Conservation (phyloP, 2,888 invertebrate species). For the Ceriagrion tenellum region DNA sequence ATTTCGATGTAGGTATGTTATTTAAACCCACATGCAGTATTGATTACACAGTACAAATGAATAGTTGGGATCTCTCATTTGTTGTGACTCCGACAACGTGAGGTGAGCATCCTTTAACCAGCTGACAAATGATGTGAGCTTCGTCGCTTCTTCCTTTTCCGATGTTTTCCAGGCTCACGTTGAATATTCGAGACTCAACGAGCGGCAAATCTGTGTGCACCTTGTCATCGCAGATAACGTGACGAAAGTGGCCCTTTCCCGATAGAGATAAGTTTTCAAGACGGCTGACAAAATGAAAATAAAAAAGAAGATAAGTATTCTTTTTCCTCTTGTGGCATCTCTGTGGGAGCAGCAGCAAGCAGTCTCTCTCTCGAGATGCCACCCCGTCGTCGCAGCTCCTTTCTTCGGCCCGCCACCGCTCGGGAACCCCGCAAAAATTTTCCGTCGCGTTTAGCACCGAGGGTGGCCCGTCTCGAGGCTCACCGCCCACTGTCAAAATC, state of each 20-base stretch:
- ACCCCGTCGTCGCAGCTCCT: background rate
- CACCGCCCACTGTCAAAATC: conserved; percentile 61
- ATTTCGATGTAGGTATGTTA: too few species aligned
- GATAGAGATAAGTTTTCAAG: background rate
- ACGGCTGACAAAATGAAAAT: background rate
- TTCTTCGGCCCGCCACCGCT: background rate
- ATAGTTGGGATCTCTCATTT: too few species aligned
- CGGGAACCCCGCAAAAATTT: conserved; percentile 43
- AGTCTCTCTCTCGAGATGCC: background rate
- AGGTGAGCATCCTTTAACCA: too few species aligned
- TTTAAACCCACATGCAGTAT: too few species aligned
- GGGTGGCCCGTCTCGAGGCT: conserved; percentile 49
- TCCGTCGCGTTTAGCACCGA: conserved; percentile 38
- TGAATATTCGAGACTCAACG: background rate
- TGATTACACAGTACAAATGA: too few species aligned
- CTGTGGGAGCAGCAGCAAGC: background rate
- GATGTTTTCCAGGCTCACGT: background rate
- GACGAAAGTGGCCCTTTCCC: background rate
- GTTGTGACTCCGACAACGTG: too few species aligned
- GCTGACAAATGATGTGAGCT: background rate
- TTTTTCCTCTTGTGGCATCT: background rate
- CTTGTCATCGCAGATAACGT: background rate
- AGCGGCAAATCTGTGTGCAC: background rate
- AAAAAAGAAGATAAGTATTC: background rate
- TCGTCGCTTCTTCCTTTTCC: background rate